These are phyloP conservation scores for Chaenodraco wilsoni DNA, from an alignment of 2,797 vertebrate genomes.

Conservation along the genomic window DNA sequence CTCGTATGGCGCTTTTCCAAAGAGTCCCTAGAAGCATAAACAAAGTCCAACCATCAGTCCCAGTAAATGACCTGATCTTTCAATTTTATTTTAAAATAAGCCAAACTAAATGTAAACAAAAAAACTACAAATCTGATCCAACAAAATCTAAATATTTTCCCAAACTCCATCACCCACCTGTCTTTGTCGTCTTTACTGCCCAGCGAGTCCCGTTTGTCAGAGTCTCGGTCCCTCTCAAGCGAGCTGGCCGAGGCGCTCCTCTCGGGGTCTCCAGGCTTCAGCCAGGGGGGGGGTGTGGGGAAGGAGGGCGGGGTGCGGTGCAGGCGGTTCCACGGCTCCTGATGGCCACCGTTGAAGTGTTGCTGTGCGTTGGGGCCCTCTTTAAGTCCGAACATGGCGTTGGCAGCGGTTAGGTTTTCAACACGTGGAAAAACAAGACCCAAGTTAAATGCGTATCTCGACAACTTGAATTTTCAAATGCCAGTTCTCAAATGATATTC, in stretches of 20 bases:
- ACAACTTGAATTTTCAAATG: neutral
- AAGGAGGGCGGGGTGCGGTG: slow-evolving; percentile 98
- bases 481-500: neutral
- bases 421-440: slow-evolving; percentile 73
- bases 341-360: slow-evolving; percentile 89
- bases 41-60: slow-evolving; percentile 6
- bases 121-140: neutral
- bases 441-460: slow-evolving; percentile 69
- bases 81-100: neutral
- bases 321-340: slow-evolving; percentile 98
- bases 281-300: slow-evolving; percentile 98
- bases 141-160: neutral
- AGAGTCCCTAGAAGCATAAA: slow-evolving; percentile 85
- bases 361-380: slow-evolving; percentile 91
- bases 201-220: slow-evolving; percentile 92
- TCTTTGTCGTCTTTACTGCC: slow-evolving; percentile 97
- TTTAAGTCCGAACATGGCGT: slow-evolving; percentile 96
- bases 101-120: neutral
- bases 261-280: slow-evolving; percentile 95
- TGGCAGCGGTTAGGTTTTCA: slow-evolving; percentile 88
- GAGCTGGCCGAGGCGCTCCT: slow-evolving; percentile 93
- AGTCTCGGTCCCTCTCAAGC: slow-evolving; percentile 93
- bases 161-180: slow-evolving; percentile 81
- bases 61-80: neutral
- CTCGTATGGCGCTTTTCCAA: slow-evolving; percentile 92